These are phyloP conservation scores for Mohoua ochrocephala DNA, from an alignment of 2,113 vertebrate genomes.

Conservation along the genomic window DNA sequence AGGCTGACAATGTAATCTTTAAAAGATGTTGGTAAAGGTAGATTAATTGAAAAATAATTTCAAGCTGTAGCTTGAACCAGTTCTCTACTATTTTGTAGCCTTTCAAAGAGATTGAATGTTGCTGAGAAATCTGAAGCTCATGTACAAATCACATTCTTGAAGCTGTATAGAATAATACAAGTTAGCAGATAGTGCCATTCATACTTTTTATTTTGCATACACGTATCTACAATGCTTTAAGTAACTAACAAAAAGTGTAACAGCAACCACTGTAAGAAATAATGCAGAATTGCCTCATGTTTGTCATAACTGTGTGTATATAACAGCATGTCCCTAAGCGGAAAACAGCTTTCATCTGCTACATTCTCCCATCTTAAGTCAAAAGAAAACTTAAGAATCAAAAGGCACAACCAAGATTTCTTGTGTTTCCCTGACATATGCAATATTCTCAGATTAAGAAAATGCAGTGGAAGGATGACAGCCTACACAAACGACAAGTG, in stretches of 20 bases:
- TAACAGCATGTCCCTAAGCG: not conserved
- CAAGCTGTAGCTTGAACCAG: not conserved
- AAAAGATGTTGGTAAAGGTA: not conserved
- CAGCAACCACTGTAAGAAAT: not conserved
- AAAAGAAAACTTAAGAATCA: not conserved
- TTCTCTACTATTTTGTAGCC: not conserved
- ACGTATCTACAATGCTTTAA: not conserved
- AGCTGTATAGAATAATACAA: not conserved
- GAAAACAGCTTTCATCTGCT: not conserved
- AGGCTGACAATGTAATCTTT: not conserved
- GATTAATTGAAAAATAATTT: not conserved
- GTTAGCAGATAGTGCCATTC: not conserved
- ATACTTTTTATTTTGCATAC: conserved; percentile 16
- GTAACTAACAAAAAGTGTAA: not conserved
- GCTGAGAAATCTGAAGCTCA: not conserved
- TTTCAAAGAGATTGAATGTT: not conserved
- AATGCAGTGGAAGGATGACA: not conserved
- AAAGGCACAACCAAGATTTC: not conserved
- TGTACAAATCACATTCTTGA: not conserved
- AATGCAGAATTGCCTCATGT: not conserved
- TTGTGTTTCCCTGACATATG: not conserved
- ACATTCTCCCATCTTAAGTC: not conserved
- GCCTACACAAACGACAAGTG: not conserved
- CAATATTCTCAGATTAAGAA: not conserved
- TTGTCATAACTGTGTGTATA: not conserved